Evolutionary conservation across 2,888 invertebrate species (phyloP).

Genomic region (Tetanocera ferruginea): DNA sequence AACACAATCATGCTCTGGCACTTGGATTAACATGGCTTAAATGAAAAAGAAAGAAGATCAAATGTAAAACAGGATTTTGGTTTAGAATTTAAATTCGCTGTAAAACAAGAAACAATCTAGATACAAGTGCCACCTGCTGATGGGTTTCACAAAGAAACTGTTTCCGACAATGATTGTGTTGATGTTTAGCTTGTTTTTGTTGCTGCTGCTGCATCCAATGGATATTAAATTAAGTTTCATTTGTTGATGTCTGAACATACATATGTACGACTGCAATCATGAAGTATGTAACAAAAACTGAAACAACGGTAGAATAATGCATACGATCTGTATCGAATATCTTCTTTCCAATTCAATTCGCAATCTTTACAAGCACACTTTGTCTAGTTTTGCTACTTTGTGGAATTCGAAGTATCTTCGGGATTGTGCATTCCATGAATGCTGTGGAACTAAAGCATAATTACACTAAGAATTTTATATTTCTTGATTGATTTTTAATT

Average conservation of each 20-base stretch:
- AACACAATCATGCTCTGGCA: conserved; percentile 52
- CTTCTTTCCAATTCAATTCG: conserved; percentile 2
- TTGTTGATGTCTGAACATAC: conserved; percentile 46
- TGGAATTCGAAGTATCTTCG: background rate
- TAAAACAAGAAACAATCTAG: background rate
- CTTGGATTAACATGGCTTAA: conserved; percentile 20
- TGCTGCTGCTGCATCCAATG: conserved; percentile 23
- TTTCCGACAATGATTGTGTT: conserved; percentile 33
- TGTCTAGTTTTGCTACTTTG: background rate
- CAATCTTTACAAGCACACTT: background rate
- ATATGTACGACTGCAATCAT: conserved; percentile 58
- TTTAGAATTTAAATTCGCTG: background rate
- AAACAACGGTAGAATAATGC: conserved; percentile 15
- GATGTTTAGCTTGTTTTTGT: conserved; percentile 25
- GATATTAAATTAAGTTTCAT: conserved; percentile 41
- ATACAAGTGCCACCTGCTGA: conserved; percentile 57
- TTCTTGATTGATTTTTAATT: background rate
- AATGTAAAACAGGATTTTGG: background rate
- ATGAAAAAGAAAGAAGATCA: background rate
- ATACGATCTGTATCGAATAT: conserved; percentile 35
- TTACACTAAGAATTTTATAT: background rate
- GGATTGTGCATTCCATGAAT: background rate
- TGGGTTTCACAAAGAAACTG: conserved; percentile 51
- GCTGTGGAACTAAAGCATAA: conserved; percentile 2
- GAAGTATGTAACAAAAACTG: conserved; percentile 43